Base-by-base conservation (phyloP, 2,888 invertebrate species). In the Caenorhabditis sp. region DNA sequence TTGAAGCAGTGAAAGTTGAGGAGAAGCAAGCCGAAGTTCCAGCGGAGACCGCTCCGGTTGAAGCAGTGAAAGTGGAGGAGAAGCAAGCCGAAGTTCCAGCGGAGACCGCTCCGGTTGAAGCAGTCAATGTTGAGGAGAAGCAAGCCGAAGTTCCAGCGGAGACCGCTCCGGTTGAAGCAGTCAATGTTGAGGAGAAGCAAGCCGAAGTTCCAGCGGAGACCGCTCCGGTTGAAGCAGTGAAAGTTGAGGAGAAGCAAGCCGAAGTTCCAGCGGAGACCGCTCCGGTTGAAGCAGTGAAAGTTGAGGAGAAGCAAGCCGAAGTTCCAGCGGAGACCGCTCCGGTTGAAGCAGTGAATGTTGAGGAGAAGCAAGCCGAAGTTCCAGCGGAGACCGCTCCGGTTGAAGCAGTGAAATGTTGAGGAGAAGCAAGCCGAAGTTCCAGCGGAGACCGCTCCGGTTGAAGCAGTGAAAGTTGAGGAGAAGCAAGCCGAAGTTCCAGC, bases 341-440 rank as follows among this genome's bases (percentile, higher is more conserved):
- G 27, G 24, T 35, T 13, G 11, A 39, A 30, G 30, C 30, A n/a
- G n/a, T n/a, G n/a, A n/a, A n/a, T 6, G 2, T 20, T 37, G 37
- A 55, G n/a, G 53, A 55, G 39, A 35, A 55, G 22, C 53, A 37
- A 55, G 22, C n/a, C n/a, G n/a, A n/a, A n/a, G n/a, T n/a, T n/a
- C n/a, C n/a, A n/a, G n/a, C n/a, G n/a, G n/a, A n/a, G n/a, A n/a
- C n/a, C n/a, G n/a, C n/a, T n/a, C n/a, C n/a, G n/a, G n/a, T 37
- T 9, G 39, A 55, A 15, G 26, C 22, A 4, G n/a, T n/a, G n/a
- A n/a, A n/a, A n/a, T n/a, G n/a, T n/a, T n/a, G n/a, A n/a, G n/a
- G n/a, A n/a, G n/a, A n/a, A n/a, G n/a, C n/a, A n/a, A n/a, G n/a
- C n/a, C n/a, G n/a, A n/a, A n/a, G 9, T 17, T 30, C 52, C 52